Evolutionary conservation across 2,113 vertebrate genomes (phyloP), one percentile per base, ranked within the genome.

Genomic region (Castor canadensis): DNA sequence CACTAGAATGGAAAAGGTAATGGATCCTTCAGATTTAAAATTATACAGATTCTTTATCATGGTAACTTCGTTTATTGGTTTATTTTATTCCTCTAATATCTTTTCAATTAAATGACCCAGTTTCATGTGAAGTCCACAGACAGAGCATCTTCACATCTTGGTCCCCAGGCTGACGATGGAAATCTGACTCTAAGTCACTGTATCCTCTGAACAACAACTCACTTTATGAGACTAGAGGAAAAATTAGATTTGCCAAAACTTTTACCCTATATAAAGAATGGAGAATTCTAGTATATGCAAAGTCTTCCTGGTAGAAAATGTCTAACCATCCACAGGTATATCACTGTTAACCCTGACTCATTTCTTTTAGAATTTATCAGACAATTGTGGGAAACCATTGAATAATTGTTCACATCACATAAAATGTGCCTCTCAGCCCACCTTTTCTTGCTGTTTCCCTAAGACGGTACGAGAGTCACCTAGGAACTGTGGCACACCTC

Each of bases 301-400:
- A 58, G 40, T 67, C 69, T 88, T 93, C 52, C 79, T 71, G 24
- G n/a, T 30, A 58, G 64, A 77, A 95, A 88, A 64, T 43, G 19
- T 82, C 52, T 67, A 73, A 28, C 45, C 16, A 40, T 45, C 40
- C 58, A 54, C 0, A 56, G 32, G 56, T 43, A 56, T 43, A 38
- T 32, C 38, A 28, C 6, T 75, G 6, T n/a, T 32, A 76, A 54
- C 1, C 5, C 49, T 80, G 77, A 69, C 30, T 92, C 72, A 47
- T 20, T 82, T n/a, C n/a, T n/a, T 94, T 93, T 47, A 95, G 79
- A 83, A 67, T 72, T 72, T n/a, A 54, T 30, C 32, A 49, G 69
- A 73, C 20, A 67, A 40, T 32, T 26, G 35, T 45, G 43, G 58
- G 22, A 40, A 17, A 47, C 4, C 12, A 28, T 13, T n/a, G 60